Percentiles rank a stretch among this genome's conserved stretches.
Evolutionary conservation across 2,888 invertebrate genomes (phyloP).

Genomic region (Nowickia ferox): DNA sequence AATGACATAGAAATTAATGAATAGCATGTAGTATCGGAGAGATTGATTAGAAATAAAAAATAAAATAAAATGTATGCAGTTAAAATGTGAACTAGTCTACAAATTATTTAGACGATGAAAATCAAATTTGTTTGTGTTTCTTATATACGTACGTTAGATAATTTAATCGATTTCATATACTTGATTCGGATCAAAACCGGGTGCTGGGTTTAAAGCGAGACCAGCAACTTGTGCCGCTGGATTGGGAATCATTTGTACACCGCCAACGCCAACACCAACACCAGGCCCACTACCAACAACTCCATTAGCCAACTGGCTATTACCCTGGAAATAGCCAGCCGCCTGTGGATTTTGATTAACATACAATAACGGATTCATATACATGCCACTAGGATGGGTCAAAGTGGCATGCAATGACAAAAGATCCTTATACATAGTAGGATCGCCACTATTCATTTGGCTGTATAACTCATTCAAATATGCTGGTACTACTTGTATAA

Average conservation of each 20-base stretch:
- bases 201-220: constrained; percentile 59
- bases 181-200: constrained; percentile 78
- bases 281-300: constrained; percentile 52
- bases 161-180: constrained; percentile 81
- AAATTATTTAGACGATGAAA: constrained; percentile 32
- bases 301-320: constrained; percentile 60
- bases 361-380: constrained; percentile 81
- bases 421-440: constrained; percentile 82
- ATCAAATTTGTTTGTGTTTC: constrained; percentile 26
- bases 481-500: constrained; percentile 86
- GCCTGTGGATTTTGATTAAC: constrained; percentile 80
- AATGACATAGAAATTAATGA: not conserved
- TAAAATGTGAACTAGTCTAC: constrained; percentile 53
- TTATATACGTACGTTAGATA: constrained; percentile 8
- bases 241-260: constrained; percentile 46
- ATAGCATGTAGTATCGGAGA: not conserved
- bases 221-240: constrained; percentile 52
- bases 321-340: constrained; percentile 78
- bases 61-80: not conserved
- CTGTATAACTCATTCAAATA: constrained; percentile 85
- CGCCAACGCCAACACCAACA: constrained; percentile 40
- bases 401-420: constrained; percentile 79
- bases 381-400: constrained; percentile 81
- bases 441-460: constrained; percentile 84
- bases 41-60: constrained; percentile 12